phyloP scores from a whole-genome alignment of 2,113 vertebrate genomes.

The Cathartes aura region DNA sequence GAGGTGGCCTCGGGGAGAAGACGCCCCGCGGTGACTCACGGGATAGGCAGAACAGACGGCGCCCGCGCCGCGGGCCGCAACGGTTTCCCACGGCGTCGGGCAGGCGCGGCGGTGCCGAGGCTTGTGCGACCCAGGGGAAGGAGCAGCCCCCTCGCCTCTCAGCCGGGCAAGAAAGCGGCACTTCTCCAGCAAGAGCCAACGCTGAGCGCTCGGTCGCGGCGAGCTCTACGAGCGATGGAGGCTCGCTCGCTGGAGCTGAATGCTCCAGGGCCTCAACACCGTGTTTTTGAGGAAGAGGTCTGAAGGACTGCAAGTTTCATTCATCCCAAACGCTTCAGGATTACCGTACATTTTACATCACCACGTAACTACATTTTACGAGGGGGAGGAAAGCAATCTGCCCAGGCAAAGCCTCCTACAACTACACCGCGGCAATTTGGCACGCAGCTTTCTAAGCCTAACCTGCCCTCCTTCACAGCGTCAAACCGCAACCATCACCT shows the following conservation, averaged over 20 bases:
- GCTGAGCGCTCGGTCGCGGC: rapidly evolving
- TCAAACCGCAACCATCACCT: too few species aligned
- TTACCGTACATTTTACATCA: rapidly evolving
- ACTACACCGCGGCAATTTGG: rapidly evolving
- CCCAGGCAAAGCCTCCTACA: neutral
- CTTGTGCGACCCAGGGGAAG: neutral
- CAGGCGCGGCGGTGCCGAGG: neutral
- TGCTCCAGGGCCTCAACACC: rapidly evolving
- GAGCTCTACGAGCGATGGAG: neutral
- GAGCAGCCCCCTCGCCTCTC: neutral
- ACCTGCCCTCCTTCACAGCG: neutral
- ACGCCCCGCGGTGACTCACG: rapidly evolving
- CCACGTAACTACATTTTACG: rapidly evolving
- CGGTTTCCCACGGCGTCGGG: neutral
- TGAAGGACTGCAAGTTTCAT: neutral
- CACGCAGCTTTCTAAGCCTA: neutral
- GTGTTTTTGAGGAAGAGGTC: neutral
- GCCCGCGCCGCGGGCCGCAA: rapidly evolving
- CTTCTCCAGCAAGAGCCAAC: neutral
- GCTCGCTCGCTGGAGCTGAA: rapidly evolving
- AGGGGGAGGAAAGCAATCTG: neutral
- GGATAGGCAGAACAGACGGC: neutral
- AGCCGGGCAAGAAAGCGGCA: rapidly evolving
- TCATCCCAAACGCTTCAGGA: neutral
- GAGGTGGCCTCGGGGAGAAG: neutral